Evolutionary conservation across 1,140 invertebrate species (phyloP), one percentile per base, ranked within the genome.

Genomic region (Diorhabda carinulata): DNA sequence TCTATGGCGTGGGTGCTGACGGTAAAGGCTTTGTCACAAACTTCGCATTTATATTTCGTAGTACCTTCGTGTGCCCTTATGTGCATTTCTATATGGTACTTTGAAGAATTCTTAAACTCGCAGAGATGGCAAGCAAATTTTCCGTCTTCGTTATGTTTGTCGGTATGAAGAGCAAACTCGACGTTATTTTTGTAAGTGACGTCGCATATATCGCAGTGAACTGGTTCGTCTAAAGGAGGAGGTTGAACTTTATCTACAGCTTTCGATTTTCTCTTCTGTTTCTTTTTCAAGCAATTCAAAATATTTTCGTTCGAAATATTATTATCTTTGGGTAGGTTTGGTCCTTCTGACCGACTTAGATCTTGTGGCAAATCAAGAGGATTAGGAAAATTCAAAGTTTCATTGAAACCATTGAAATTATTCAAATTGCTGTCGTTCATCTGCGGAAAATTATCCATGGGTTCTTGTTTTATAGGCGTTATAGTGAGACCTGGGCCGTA

Each of bases 21-120:
- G 61, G 81, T 78, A 67, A 85, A 85, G 10, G 81, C 79, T 69
- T 84, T 84, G 7, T 79, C 77, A 63, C 84, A 85, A 8, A 79
- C 78, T 10, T 83, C 78, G 66, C 84, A 85, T 70, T 80, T 83
- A 66, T 82, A 84, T 78, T 84, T 78, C 5, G 79, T 83, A 43
- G 69, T 78, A 76, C 82, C 79, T 79, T 83, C 74, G 63, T 78
- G 77, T 2, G 72, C 74, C 56, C 71, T 66, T 7, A 78, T 73
- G 61, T 83, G 82, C 10, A 79, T 73, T 7, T 80, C 75, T 3
- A 83, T 69, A 60, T 79, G 77, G 66, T 81, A 83, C 58, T 79
- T 82, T 63, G 82, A 80, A 2, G 73, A 47, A 3, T 80, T 82
- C 5, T 74, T 76, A 45, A 80, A 84, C 7, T 81, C 76, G 67